phyloP scores from a whole-genome alignment of 1,140 invertebrate species.

The Saccostrea echinata region DNA sequence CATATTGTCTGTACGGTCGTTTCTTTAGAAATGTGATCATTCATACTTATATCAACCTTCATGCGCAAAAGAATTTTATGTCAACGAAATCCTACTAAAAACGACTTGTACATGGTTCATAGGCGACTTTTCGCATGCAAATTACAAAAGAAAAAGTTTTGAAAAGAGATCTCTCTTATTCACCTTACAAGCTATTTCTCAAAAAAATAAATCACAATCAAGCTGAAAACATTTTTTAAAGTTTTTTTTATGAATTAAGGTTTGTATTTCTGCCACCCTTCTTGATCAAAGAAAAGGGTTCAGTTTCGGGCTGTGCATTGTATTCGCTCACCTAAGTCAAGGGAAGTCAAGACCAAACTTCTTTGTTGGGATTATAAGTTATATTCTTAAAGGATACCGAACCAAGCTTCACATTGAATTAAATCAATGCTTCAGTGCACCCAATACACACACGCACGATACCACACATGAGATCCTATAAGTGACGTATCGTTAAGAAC shows the following conservation, averaged over 20 bases:
- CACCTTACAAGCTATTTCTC: not conserved
- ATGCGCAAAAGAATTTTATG: not conserved
- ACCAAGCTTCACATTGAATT: not conserved
- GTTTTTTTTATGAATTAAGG: not conserved
- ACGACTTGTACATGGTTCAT: not conserved
- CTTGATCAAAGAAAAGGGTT: conserved; percentile 21
- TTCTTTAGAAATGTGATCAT: too few species aligned
- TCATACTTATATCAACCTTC: too few species aligned
- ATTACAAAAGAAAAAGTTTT: not conserved
- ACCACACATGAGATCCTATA: not conserved
- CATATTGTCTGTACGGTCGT: too few species aligned
- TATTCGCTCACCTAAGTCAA: not conserved
- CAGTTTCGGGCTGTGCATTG: not conserved
- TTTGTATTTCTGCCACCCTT: conserved; percentile 18
- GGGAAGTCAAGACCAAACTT: not conserved
- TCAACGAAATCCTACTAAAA: not conserved
- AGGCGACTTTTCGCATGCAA: not conserved
- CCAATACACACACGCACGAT: not conserved
- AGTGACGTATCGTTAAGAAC: too few species aligned
- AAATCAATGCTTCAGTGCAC: not conserved
- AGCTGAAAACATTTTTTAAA: conserved; percentile 9
- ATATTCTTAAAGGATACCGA: not conserved
- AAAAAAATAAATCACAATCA: not conserved
- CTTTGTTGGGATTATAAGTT: conserved; percentile 37
- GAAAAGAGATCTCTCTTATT: not conserved